Base-by-base conservation (phyloP, 2,797 vertebrate genomes). In the Pygocentrus nattereri region DNA sequence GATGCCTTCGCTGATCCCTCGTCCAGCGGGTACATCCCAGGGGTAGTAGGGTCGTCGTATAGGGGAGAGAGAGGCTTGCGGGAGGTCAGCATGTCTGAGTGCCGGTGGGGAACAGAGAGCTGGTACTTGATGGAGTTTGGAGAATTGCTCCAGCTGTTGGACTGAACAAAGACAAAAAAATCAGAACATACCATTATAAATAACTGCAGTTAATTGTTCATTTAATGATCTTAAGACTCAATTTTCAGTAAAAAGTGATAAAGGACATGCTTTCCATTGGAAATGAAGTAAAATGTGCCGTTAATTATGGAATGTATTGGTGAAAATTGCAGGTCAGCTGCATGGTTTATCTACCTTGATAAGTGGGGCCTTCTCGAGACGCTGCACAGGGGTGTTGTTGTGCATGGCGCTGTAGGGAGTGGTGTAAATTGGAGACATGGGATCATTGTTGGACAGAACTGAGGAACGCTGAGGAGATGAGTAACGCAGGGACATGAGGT, bases 1-100 rank as follows among this genome's bases (percentile, higher is more conserved):
- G 65, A 44, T 4, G 88, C 84, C 62, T 84, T 85, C 73, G 85
- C 84, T n/a, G 79, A 76, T 79, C 67, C 82, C 78, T 93, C 91
- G 67, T 93, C 82, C 82, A 91, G 89, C 62, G 90, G 87, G 87
- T 92, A 92, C 89, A 92, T 90, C 82, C 93, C 94, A 1, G 96
- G 96, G 0, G 92, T 93, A 85, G 91, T 93, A 72, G 97, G 97
- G 78, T 96, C 96, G 0, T 95, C 91, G 1, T 95, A 96, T 75
- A 96, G 87, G 0, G 96, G 95, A 0, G 96, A 97, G 74, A 93
- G 84, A 12, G 96, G 93, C 82, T 94, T 93, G 23, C 93, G 88
- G 4, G 88, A 84, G 64, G 88, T 81, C 4, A 93, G 89, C 92
- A 95, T 89, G 81, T 95, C 94, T 0, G 94, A 95, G 90, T 95